A percentile compares a stretch with the other conserved stretches of the same genome.
Conservation (phyloP, 2,888 invertebrate genomes). For the Clepsis dumicolana region DNA sequence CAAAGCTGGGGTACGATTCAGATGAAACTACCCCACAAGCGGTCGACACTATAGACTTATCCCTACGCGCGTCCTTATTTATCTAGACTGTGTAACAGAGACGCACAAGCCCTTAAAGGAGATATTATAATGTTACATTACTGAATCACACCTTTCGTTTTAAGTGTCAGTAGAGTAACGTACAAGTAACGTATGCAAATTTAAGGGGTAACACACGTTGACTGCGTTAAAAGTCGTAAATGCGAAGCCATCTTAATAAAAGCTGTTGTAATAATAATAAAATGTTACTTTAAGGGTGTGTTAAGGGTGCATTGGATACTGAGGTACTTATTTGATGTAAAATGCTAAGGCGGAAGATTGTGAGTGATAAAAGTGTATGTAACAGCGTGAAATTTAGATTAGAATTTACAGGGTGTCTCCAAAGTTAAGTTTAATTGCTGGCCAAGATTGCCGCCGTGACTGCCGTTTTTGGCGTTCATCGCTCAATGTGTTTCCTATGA, state of each 20-base stretch:
- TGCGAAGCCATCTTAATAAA: conserved; percentile 36
- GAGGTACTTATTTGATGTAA: background rate
- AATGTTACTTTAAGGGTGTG: conserved; percentile 27
- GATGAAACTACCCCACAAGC: background rate
- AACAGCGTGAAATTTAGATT: background rate
- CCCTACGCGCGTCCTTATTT: background rate
- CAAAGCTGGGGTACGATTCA: background rate
- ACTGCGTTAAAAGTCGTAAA: conserved; percentile 33
- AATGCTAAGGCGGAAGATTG: background rate
- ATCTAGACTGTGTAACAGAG: background rate
- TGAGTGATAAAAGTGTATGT: background rate
- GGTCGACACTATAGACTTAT: background rate
- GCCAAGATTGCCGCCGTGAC: too few relatives aligned
- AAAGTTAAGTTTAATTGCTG: too few relatives aligned
- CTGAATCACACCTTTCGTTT: conserved; percentile 53
- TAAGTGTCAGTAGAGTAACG: too few relatives aligned
- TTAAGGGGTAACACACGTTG: conserved; percentile 36
- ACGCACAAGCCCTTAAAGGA: background rate
- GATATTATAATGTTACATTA: background rate
- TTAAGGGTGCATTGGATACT: conserved; percentile 13
- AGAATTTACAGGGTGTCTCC: background rate
- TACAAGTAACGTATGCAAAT: conserved; percentile 54
- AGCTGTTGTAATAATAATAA: conserved; percentile 42
- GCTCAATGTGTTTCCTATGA: too few relatives aligned
- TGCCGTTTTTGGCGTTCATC: too few relatives aligned